A percentile compares a stretch with the other conserved stretches of the same genome.
These are phyloP conservation scores for Cistogaster globosa DNA, from an alignment of 2,888 invertebrate species.

Conservation along the genomic window DNA sequence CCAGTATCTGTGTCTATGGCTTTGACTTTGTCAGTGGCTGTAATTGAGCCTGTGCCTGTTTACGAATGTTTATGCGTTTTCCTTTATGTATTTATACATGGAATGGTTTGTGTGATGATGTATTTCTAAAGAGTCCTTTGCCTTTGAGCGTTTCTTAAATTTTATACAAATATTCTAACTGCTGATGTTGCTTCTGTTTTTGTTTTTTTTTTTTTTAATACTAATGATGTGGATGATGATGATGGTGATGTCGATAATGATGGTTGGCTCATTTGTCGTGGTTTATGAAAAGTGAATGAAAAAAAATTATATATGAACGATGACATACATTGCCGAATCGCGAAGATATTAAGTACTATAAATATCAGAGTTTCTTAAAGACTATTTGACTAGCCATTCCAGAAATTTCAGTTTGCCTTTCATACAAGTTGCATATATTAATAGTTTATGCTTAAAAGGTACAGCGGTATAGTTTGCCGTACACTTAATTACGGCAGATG, in stretches of 20 bases:
- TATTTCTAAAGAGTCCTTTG: conserved; percentile 47
- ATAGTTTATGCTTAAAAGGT: no score
- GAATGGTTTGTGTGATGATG: conserved; percentile 22
- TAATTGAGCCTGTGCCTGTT: neutral
- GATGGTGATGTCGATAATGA: conserved; percentile 26
- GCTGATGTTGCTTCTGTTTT: conserved; percentile 37
- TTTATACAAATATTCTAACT: conserved; percentile 35
- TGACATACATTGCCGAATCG: conserved; percentile 46
- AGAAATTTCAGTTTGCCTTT: no score
- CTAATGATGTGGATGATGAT: conserved; percentile 39
- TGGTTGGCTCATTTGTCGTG: conserved; percentile 44
- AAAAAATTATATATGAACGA: neutral
- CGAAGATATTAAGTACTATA: conserved; percentile 11
- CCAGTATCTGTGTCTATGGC: conserved; percentile 37
- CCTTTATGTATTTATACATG: conserved; percentile 9
- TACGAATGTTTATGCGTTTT: conserved; percentile 7
- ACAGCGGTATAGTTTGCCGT: no score
- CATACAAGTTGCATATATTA: no score
- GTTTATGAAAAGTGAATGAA: conserved; percentile 33
- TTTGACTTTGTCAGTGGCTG: neutral
- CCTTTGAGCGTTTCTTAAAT: conserved; percentile 44
- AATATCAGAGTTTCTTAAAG: conserved; percentile 21
- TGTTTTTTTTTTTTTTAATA: conserved; percentile 41
- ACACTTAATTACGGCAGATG: no score
- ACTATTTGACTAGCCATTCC: neutral